phyloP scores from a whole-genome alignment of 2,797 vertebrate species.

The Sitta carolinensis region DNA sequence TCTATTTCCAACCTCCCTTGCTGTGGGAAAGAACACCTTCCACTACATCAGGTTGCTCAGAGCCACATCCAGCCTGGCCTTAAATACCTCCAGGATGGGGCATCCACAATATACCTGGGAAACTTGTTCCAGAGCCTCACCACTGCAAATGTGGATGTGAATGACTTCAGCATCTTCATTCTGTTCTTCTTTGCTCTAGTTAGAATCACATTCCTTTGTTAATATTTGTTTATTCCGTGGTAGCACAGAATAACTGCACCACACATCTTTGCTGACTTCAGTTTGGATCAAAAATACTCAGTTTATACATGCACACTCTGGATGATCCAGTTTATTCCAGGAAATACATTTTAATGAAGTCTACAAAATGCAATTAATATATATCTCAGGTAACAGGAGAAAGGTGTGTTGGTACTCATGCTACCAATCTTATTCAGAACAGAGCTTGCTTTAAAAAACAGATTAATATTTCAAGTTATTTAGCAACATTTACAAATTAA shows the following conservation, averaged over 20 bases:
- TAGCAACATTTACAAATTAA: neutral
- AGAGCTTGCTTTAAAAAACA: neutral
- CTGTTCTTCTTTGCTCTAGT: neutral
- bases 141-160: neutral
- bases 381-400: neutral
- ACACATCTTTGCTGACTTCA: neutral
- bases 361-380: neutral
- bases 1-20: neutral
- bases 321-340: neutral
- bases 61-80: neutral
- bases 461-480: neutral
- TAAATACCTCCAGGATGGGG: neutral
- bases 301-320: neutral
- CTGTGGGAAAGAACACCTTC: neutral
- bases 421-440: neutral
- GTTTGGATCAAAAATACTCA: neutral
- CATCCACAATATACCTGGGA: neutral
- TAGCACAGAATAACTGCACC: neutral
- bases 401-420: neutral
- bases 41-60: neutral
- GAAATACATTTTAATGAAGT: neutral
- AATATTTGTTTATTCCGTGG: neutral
- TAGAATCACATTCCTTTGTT: neutral
- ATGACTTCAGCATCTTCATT: neutral
- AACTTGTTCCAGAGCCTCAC: neutral